Conservation (phyloP, 2,888 invertebrate species). For the Imbricaverruca yamaguchii region DNA sequence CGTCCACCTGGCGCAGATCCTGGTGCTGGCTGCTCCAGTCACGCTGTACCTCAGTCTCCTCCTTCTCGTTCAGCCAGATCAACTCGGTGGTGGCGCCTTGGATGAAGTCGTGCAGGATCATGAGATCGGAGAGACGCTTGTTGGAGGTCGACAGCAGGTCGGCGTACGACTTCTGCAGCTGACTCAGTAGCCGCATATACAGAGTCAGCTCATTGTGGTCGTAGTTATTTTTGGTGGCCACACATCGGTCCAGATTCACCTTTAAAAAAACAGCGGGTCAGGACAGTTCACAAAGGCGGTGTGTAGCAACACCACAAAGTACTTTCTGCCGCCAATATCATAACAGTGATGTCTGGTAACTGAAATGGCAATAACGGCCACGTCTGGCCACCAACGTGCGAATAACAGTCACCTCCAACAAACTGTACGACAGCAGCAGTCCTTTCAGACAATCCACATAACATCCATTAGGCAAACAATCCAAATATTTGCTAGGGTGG, state of each 20-base stretch:
- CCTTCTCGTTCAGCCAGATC: slow-evolving; percentile 94
- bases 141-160: slow-evolving; percentile 77
- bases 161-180: slow-evolving; percentile 87
- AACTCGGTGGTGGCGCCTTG: slow-evolving; percentile 91
- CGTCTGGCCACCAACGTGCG: too few relatives aligned
- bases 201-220: slow-evolving; percentile 80
- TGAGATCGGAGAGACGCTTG: slow-evolving; percentile 80
- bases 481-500: too few relatives aligned
- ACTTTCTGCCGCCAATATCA: too few relatives aligned
- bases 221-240: slow-evolving; percentile 72
- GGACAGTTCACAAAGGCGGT: too few relatives aligned
- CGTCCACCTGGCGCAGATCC: slow-evolving; percentile 82
- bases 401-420: too few relatives aligned
- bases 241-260: slow-evolving; percentile 72
- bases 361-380: too few relatives aligned
- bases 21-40: slow-evolving; percentile 96
- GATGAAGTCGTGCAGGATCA: slow-evolving; percentile 61
- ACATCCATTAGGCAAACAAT: too few relatives aligned
- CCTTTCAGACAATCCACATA: too few relatives aligned
- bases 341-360: too few relatives aligned
- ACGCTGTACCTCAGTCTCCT: slow-evolving; percentile 85
- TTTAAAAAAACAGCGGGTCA: neutral
- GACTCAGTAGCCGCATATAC: slow-evolving; percentile 84
- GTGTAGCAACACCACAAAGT: too few relatives aligned
- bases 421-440: too few relatives aligned